Conservation (phyloP, 2,888 invertebrate species). For the Watsonalla cultraria region DNA sequence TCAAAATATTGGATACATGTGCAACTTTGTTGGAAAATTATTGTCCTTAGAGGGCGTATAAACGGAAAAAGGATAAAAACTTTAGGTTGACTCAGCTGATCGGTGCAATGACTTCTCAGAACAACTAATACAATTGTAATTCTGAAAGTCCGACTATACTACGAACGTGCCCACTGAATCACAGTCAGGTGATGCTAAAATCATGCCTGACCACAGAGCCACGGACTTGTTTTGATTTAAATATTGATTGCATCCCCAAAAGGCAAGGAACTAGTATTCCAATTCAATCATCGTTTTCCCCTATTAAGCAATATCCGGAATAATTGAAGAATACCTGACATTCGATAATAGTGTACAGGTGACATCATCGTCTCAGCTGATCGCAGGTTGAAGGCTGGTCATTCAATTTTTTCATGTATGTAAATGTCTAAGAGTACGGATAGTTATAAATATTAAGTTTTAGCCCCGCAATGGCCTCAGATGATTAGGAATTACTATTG, state of each 20-base stretch:
- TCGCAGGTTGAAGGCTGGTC: slow-evolving; percentile 70
- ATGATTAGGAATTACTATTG: slow-evolving; percentile 7
- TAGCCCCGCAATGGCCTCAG: slow-evolving; percentile 43
- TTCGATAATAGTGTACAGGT: slow-evolving; percentile 41
- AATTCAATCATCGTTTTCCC: background rate
- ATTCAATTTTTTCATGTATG: slow-evolving; percentile 32
- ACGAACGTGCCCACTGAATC: slow-evolving; percentile 36
- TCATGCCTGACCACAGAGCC: background rate
- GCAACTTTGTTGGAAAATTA: slow-evolving; percentile 53
- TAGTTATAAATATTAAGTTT: slow-evolving; percentile 8
- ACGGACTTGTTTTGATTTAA: too few relatives aligned
- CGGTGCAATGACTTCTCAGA: slow-evolving; percentile 63
- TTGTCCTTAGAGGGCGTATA: slow-evolving; percentile 23
- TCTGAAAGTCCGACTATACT: slow-evolving; percentile 36
- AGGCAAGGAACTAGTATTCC: too few relatives aligned
- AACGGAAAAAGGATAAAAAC: slow-evolving; percentile 36
- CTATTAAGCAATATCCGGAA: background rate
- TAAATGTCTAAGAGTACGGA: slow-evolving; percentile 31
- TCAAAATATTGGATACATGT: slow-evolving; percentile 44
- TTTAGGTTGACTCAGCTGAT: slow-evolving; percentile 66
- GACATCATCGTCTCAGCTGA: slow-evolving; percentile 71
- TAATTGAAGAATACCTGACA: slow-evolving; percentile 39
- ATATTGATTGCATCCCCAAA: too few relatives aligned
- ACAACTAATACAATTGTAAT: slow-evolving; percentile 41
- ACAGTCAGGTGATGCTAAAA: slow-evolving; percentile 29